These are phyloP conservation scores for Pocillopora meandrina DNA, from an alignment of 92 coral and sea anemone species.

Conservation along the genomic window DNA sequence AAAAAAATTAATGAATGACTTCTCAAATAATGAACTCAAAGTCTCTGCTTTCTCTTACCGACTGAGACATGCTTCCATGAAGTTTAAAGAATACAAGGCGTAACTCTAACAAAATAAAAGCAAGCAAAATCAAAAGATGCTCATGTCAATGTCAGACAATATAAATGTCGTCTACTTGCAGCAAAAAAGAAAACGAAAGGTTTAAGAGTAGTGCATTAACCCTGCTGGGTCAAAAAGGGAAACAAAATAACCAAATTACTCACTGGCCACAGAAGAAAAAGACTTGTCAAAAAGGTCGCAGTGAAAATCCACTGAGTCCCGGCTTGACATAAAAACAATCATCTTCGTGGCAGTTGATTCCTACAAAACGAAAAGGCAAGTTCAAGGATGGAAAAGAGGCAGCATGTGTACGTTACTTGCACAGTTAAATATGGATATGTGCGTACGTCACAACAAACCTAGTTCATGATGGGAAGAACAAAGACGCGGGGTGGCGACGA, in stretches of 20 bases:
- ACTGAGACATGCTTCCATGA: slow-evolving; percentile 93
- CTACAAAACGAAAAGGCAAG: slow-evolving; percentile 25
- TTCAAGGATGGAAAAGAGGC: neutral
- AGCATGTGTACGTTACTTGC: too few species aligned
- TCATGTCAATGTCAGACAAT: too few species aligned
- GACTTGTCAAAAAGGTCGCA: slow-evolving; percentile 54
- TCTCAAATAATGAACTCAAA: neutral
- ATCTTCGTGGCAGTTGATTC: slow-evolving; percentile 56
- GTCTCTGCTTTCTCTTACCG: slow-evolving; percentile 55
- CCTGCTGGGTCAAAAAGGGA: neutral
- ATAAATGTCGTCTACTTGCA: too few species aligned
- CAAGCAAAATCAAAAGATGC: neutral
- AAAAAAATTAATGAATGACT: neutral
- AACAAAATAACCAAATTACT: neutral
- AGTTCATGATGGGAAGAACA: too few species aligned
- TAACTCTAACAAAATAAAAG: slow-evolving; percentile 37
- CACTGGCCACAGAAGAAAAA: slow-evolving; percentile 10
- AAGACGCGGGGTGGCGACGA: too few species aligned
- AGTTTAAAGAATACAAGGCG: slow-evolving; percentile 69
- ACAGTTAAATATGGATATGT: too few species aligned
- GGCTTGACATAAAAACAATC: slow-evolving; percentile 89
- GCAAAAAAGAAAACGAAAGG: too few species aligned
- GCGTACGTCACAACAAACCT: too few species aligned
- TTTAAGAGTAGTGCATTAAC: too few species aligned
- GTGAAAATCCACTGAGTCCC: slow-evolving; percentile 95